phyloP scores from a whole-genome alignment of 1,140 invertebrate genomes.

The Pogonomyrmex californicus region DNA sequence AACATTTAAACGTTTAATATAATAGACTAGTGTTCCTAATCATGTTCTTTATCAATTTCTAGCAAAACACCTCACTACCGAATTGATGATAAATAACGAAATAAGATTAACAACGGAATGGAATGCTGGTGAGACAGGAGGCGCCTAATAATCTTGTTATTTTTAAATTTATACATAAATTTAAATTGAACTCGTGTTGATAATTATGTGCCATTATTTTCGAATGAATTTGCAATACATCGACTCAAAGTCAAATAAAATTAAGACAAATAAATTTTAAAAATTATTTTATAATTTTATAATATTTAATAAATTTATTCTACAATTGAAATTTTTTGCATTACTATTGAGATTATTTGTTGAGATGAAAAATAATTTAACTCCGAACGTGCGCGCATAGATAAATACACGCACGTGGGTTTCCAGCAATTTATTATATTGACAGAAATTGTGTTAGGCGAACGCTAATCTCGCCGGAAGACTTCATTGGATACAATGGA shows the following conservation, averaged over 20 bases:
- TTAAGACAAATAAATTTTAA: too few species aligned
- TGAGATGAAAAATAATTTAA: background rate
- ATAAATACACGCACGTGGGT: background rate
- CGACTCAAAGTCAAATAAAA: too few species aligned
- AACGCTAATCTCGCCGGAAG: slow-evolving; percentile 29
- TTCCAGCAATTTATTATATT: background rate
- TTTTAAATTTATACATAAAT: too few species aligned
- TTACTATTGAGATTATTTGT: background rate
- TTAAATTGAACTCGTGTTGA: too few species aligned
- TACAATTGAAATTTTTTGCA: too few species aligned
- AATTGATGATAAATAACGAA: background rate
- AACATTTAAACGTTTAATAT: background rate
- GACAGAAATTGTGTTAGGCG: slow-evolving; percentile 27
- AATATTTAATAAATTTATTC: background rate
- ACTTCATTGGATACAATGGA: slow-evolving; percentile 26
- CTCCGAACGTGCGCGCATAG: background rate
- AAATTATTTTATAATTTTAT: background rate
- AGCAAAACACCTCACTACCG: background rate
- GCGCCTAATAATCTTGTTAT: too few species aligned
- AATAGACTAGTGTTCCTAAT: background rate
- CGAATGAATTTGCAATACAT: too few species aligned
- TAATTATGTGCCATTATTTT: too few species aligned
- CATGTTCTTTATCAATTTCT: background rate
- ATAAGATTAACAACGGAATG: background rate
- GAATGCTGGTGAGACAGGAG: too few species aligned